Conservation (phyloP, 2,888 invertebrate genomes). For the Congeria kusceri region DNA sequence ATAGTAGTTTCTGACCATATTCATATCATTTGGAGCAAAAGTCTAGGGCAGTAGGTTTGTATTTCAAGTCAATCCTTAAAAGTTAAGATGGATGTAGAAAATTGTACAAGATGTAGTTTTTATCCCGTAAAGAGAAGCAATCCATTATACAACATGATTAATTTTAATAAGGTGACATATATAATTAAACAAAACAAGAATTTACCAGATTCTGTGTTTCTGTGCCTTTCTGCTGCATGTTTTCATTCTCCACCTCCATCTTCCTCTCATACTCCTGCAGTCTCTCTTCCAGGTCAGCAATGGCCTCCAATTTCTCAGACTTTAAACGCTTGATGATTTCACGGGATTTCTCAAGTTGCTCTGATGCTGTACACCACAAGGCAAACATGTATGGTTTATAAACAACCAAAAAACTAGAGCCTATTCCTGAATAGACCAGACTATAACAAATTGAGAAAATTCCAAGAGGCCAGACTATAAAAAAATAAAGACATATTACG, state of each 20-base stretch:
- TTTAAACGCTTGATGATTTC: constrained; percentile 82
- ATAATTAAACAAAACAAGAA: no score
- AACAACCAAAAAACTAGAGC: no score
- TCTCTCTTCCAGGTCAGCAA: constrained; percentile 73
- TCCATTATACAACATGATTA: neutral
- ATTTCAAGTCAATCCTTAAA: no score
- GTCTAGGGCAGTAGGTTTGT: no score
- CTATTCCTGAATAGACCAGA: no score
- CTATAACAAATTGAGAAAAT: no score
- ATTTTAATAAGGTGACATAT: neutral
- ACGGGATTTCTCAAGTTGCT: constrained; percentile 83
- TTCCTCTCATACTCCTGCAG: constrained; percentile 76
- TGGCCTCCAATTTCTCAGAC: constrained; percentile 79
- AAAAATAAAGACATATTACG: no score
- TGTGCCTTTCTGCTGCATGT: constrained; percentile 84
- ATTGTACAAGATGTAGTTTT: no score
- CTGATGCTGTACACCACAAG: constrained; percentile 70
- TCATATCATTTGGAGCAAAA: no score
- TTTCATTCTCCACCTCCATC: constrained; percentile 83
- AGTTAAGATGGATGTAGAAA: no score
- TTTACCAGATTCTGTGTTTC: constrained; percentile 83
- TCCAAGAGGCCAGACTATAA: no score
- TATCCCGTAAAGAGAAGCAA: neutral
- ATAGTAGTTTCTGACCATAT: no score
- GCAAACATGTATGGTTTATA: neutral